Conservation (phyloP, 2,113 vertebrate genomes). For the Crocuta crocuta region DNA sequence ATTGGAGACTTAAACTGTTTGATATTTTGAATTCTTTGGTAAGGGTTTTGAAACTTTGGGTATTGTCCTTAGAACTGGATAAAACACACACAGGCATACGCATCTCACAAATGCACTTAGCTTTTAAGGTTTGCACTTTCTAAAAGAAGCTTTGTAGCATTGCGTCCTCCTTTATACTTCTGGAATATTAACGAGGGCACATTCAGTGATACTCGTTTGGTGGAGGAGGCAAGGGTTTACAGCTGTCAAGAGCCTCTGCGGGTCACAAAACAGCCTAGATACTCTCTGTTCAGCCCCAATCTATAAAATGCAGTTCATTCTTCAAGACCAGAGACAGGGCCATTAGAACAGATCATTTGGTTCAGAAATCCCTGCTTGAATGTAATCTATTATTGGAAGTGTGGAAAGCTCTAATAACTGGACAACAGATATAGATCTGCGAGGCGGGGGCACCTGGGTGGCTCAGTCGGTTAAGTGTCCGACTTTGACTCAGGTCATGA, state of each 20-base stretch:
- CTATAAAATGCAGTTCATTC: conserved; percentile 25
- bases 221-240: background rate
- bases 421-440: background rate
- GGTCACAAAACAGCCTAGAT: background rate
- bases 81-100: background rate
- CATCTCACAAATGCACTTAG: background rate
- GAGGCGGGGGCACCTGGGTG: background rate
- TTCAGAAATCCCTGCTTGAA: background rate
- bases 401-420: background rate
- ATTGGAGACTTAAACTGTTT: background rate
- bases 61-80: background rate
- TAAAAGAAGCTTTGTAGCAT: background rate
- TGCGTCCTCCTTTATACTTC: background rate
- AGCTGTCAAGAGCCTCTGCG: background rate
- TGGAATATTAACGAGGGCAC: background rate
- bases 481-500: no score
- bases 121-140: background rate
- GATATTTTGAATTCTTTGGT: background rate
- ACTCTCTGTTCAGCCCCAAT: background rate
- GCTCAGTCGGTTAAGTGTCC: no score
- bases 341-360: background rate
- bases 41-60: background rate
- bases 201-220: background rate
- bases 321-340: conserved; percentile 46
- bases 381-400: background rate